Percentiles rank a stretch among this genome's conserved stretches.
Conservation (phyloP, 2,113 vertebrate species). For the Carlito syrichta region DNA sequence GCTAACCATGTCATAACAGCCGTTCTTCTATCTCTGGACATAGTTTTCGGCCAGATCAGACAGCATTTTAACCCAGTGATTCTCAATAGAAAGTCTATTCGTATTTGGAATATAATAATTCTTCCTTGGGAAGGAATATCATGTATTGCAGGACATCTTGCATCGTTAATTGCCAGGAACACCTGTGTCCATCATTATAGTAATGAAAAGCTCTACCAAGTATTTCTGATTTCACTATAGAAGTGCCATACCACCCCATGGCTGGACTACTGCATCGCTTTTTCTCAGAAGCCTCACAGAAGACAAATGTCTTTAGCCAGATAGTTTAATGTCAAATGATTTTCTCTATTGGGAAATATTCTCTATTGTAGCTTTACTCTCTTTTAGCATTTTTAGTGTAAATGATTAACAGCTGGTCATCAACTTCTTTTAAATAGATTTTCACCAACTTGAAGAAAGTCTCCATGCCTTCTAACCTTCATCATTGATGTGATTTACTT, state of each 20-base stretch:
- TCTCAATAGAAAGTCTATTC: not conserved
- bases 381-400: not conserved
- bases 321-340: not conserved
- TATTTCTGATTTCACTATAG: not conserved
- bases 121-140: not conserved
- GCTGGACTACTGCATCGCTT: not conserved
- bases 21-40: not conserved
- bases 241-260: rapidly evolving
- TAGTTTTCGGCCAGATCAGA: not conserved
- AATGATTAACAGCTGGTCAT: constrained; percentile 55
- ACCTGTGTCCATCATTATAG: not conserved
- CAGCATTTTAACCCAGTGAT: not conserved
- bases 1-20: not conserved
- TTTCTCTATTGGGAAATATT: not conserved
- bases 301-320: not conserved
- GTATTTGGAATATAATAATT: not conserved
- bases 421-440: constrained; percentile 43
- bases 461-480: constrained; percentile 7
- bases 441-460: constrained; percentile 31
- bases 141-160: not conserved
- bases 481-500: constrained; percentile 56
- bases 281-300: not conserved
- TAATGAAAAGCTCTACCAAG: not conserved
- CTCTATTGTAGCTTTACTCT: not conserved
- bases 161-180: not conserved